These are phyloP conservation scores for Ormyrus labotus DNA, from an alignment of 2,888 invertebrate species.

Conservation along the genomic window DNA sequence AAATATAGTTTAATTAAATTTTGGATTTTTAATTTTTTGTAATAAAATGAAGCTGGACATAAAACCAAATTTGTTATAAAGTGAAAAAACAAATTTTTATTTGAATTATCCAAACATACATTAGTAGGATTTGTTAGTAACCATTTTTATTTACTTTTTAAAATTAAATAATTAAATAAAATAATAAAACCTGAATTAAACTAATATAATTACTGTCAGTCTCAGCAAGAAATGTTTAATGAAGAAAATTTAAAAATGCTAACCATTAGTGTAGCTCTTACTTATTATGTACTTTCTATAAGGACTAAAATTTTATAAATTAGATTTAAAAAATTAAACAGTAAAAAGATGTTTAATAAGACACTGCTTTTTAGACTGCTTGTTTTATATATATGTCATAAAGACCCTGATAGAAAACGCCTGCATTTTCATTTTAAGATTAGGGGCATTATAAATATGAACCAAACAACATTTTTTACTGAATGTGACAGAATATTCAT, in stretches of 20 bases:
- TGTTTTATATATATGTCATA: too few species aligned
- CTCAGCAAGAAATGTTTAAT: slow-evolving; percentile 12
- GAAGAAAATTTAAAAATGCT: too few species aligned
- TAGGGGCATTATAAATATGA: too few species aligned
- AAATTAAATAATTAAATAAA: slow-evolving; percentile 3
- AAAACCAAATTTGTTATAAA: slow-evolving; percentile 15
- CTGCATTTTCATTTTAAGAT: too few species aligned
- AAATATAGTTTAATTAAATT: not conserved
- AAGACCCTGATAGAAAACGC: too few species aligned
- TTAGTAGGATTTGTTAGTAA: not conserved
- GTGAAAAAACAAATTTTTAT: not conserved
- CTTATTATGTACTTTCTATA: too few species aligned
- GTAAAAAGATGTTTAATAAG: too few species aligned
- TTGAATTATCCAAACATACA: too few species aligned
- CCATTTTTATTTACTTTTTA: slow-evolving; percentile 3
- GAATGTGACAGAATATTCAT: slow-evolving; percentile 22
- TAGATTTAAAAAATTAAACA: too few species aligned
- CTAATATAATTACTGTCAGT: not conserved
- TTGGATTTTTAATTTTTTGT: not conserved
- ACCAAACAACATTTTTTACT: not conserved
- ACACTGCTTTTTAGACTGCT: too few species aligned
- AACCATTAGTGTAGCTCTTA: too few species aligned
- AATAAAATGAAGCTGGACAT: not conserved
- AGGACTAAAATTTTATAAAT: too few species aligned
- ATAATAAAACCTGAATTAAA: not conserved